These are phyloP conservation scores for Distichodus sexfasciatus DNA, from an alignment of 2,797 vertebrate genomes.

Conservation along the genomic window DNA sequence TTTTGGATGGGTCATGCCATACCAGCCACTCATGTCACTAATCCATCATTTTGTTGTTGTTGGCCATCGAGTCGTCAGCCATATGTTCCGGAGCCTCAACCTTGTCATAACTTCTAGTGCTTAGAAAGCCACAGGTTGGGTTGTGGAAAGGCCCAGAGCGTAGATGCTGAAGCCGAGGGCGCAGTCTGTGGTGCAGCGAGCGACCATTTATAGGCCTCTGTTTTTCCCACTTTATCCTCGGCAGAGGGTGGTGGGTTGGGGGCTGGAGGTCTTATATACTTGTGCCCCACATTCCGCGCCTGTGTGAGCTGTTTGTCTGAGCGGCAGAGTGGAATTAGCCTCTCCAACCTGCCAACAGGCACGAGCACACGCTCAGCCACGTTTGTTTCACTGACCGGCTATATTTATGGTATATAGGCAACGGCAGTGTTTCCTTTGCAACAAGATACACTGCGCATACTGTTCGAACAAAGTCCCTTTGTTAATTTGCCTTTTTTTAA, in stretches of 20 bases:
- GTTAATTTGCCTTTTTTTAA: background rate
- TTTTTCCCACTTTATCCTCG: slow-evolving; percentile 33
- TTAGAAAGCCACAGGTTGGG: slow-evolving; percentile 11
- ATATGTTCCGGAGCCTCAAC: background rate
- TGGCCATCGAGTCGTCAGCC: background rate
- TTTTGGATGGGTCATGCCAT: background rate
- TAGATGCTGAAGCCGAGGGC: slow-evolving; percentile 36
- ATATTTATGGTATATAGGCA: slow-evolving; percentile 25
- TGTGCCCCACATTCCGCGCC: slow-evolving; percentile 44
- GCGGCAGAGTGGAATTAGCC: slow-evolving; percentile 43
- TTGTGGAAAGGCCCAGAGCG: slow-evolving; percentile 29
- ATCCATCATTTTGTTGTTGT: slow-evolving; percentile 11
- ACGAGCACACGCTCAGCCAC: slow-evolving; percentile 21
- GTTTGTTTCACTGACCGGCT: slow-evolving; percentile 32
- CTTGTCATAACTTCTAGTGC: background rate
- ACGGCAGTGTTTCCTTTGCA: slow-evolving; percentile 16
- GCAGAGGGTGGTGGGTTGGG: background rate
- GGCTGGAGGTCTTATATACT: slow-evolving; percentile 21
- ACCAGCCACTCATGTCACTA: background rate
- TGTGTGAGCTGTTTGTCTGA: slow-evolving; percentile 51
- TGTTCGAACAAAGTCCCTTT: slow-evolving; percentile 7
- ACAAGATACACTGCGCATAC: background rate
- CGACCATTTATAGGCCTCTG: slow-evolving; percentile 46
- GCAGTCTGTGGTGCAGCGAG: slow-evolving; percentile 21
- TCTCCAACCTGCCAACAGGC: slow-evolving; percentile 37